phyloP scores from a whole-genome alignment of 2,113 vertebrate species.

The Seriola aureovittata region DNA sequence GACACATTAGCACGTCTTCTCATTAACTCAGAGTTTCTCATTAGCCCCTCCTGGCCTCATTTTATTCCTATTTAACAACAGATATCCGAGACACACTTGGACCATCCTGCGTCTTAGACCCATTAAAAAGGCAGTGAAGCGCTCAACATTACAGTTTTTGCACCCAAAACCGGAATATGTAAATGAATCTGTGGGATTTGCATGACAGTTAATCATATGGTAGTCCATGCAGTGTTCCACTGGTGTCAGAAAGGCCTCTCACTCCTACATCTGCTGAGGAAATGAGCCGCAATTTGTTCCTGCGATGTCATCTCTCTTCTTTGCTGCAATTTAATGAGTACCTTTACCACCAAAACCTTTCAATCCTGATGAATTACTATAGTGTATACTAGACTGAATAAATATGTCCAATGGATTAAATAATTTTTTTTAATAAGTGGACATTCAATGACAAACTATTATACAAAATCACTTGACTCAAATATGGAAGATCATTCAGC shows the following conservation, averaged over 20 bases:
- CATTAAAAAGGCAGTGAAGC: conserved; percentile 55
- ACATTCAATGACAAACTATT: not conserved
- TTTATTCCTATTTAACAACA: conserved; percentile 73
- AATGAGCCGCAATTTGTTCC: conserved; percentile 39
- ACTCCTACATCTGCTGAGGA: conserved; percentile 23
- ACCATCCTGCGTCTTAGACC: conserved; percentile 42
- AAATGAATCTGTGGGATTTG: conserved; percentile 56
- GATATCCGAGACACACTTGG: conserved; percentile 51
- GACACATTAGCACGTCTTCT: conserved; percentile 78
- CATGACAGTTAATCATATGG: conserved; percentile 68
- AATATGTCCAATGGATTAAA: not conserved
- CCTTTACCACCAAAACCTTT: not conserved
- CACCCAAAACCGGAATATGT: conserved; percentile 54
- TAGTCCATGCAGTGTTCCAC: conserved; percentile 28
- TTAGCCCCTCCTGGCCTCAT: conserved; percentile 73
- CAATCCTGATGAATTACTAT: not conserved
- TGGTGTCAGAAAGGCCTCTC: conserved; percentile 27
- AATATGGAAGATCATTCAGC: not conserved
- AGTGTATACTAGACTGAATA: not conserved
- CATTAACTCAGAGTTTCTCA: conserved; percentile 76
- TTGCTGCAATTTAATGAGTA: conserved; percentile 21
- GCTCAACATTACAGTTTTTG: conserved; percentile 54
- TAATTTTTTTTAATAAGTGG: not conserved
- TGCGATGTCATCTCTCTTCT: conserved; percentile 7
- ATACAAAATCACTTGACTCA: not conserved